Conservation (phyloP, 2,113 vertebrate species). For the Centropus bengalensis region DNA sequence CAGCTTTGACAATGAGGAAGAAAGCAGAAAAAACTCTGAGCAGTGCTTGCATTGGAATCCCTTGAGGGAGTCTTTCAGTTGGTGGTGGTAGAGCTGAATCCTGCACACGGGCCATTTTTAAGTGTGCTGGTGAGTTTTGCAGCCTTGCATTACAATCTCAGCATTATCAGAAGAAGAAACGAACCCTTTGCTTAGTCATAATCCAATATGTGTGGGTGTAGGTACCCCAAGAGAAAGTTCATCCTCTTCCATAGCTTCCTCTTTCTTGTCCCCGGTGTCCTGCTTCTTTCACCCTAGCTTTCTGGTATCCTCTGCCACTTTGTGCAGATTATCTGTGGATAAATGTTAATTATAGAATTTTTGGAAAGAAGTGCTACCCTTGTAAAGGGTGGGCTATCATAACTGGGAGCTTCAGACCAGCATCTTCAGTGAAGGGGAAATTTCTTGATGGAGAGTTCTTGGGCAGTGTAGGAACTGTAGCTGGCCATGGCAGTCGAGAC, state of each 20-base stretch:
- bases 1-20: not conserved
- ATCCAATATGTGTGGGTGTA: rapidly evolving
- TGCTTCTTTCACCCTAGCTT: not conserved
- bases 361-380: not conserved
- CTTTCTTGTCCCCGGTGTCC: not conserved
- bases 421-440: not conserved
- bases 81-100: not conserved
- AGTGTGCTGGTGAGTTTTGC: not conserved
- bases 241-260: not conserved
- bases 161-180: not conserved
- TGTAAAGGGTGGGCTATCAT: not conserved
- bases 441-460: not conserved
- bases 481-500: not conserved
- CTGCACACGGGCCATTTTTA: rapidly evolving
- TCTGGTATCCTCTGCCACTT: not conserved
- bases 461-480: not conserved
- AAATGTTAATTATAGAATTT: not conserved
- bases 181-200: not conserved
- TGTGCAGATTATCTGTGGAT: not conserved
- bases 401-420: not conserved
- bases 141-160: not conserved
- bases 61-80: not conserved
- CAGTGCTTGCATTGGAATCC: not conserved
- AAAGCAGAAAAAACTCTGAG: not conserved
- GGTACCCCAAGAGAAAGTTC: not conserved